Percentiles rank a stretch among this genome's conserved stretches.
Conservation (phyloP, 2,888 invertebrate genomes). For the Schizaphis graminum region DNA sequence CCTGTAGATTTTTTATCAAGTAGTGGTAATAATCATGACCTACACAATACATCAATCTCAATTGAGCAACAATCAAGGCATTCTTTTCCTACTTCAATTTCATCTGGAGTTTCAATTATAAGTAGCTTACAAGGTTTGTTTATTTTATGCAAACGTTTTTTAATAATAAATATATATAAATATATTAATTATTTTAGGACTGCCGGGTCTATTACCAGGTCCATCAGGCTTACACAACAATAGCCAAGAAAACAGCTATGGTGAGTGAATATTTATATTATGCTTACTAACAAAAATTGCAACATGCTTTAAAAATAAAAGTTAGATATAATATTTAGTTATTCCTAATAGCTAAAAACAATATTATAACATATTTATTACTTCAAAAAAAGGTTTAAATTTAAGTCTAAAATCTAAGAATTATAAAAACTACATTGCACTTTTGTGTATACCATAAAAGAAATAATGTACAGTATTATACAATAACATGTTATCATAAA, state of each 20-base stretch:
- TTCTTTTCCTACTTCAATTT: constrained; percentile 58
- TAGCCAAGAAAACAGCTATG: constrained; percentile 76
- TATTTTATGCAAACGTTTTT: constrained; percentile 3
- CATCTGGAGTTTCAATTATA: constrained; percentile 63
- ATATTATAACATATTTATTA: not conserved
- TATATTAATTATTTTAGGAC: constrained; percentile 71
- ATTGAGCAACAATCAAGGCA: constrained; percentile 61
- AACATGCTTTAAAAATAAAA: constrained; percentile 46
- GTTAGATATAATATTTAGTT: constrained; percentile 6
- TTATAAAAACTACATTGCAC: not conserved
- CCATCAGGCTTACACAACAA: constrained; percentile 86
- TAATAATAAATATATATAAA: not conserved
- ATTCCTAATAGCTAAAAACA: not conserved
- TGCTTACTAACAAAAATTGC: constrained; percentile 54
- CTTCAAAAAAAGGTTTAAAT: not conserved
- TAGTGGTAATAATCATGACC: constrained; percentile 59
- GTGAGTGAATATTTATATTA: constrained; percentile 50
- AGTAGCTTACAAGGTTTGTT: constrained; percentile 59
- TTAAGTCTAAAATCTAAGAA: not conserved
- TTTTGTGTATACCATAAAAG: not conserved
- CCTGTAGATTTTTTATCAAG: constrained; percentile 77
- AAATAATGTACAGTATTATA: not conserved
- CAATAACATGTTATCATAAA: not conserved
- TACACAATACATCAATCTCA: constrained; percentile 61
- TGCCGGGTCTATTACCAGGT: constrained; percentile 86